Conservation (phyloP, 2,797 vertebrate species). For the Sylvia borin region DNA sequence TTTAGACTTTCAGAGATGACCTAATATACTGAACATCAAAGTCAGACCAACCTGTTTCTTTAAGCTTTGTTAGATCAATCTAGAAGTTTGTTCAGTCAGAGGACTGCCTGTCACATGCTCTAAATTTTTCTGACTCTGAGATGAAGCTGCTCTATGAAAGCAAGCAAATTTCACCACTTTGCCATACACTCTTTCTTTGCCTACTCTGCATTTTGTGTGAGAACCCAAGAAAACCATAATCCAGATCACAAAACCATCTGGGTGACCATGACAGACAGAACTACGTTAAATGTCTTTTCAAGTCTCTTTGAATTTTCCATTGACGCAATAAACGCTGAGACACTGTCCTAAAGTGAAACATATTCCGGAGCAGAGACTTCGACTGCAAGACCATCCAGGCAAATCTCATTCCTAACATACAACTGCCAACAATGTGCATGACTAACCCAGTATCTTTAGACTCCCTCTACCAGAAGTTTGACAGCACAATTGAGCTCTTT, state of each 20-base stretch:
- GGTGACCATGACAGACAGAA: not conserved
- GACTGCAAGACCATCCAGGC: not conserved
- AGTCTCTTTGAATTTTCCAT: not conserved
- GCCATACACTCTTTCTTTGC: not conserved
- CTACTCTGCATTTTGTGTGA: not conserved
- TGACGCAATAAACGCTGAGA: rapidly evolving
- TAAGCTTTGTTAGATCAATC: not conserved
- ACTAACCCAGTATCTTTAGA: not conserved
- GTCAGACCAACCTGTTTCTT: not conserved
- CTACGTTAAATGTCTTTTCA: not conserved
- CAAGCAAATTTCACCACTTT: not conserved
- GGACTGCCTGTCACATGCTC: not conserved
- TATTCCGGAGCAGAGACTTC: not conserved
- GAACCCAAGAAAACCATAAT: not conserved
- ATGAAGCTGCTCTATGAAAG: not conserved
- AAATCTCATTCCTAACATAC: not conserved
- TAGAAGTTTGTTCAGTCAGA: not conserved
- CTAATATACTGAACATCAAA: not conserved
- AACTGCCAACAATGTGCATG: not conserved
- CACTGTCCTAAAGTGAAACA: not conserved
- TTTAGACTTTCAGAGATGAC: not conserved
- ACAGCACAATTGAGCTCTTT: not conserved
- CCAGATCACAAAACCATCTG: not conserved
- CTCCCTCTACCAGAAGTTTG: not conserved
- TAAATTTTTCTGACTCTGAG: not conserved